Evolutionary conservation across 2,888 invertebrate genomes (phyloP), one percentile per base, ranked within the genome.

Genomic region (Pyrrhosoma nymphula): DNA sequence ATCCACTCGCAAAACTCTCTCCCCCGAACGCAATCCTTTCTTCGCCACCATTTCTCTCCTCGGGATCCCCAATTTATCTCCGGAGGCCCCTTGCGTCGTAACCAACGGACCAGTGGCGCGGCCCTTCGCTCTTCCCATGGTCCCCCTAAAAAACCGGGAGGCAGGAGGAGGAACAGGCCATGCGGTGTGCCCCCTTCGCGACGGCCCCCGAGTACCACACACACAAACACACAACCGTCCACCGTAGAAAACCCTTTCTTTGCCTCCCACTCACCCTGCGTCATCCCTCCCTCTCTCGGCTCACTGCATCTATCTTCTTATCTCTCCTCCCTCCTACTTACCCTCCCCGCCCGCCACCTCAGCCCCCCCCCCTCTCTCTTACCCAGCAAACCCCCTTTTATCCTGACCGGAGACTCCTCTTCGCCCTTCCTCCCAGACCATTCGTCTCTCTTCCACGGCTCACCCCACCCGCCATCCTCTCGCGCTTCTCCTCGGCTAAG

Each of bases 51-150:
- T 93, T 75, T 69, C 93, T 93, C 69, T 69, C 93, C 63, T 93
- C 75, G 30, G 93, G 23, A 69, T 75, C 93, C 69, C 47, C 69
- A 93, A 93, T 93, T 93, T 93, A 93, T 93, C 75, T 93, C 93
- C 93, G 16, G 69, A 23, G 47, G 47, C 47, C 35, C 56, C 93
- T 35, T 56, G 14, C 47, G 75, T 93, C 91, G 93, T 30, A 93
- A 30, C 69, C 93, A 63, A 47, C 69, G 69, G 69, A 30, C n/a
- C 35, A 93, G 93, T 47, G 47, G 26, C 55, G 69, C 16, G 55
- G 93, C 18, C 47, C 69, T 69, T 16, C 63, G 56, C 60, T 91
- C 60, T 91, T 39, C 63, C 63, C 30, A 18, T 47, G 63, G 39
- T 35, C 82, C 82, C 82, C 18, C 69, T n/a, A 82, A 82, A 82